Conservation (phyloP, 2,797 vertebrate genomes). For the Sylvia borin region DNA sequence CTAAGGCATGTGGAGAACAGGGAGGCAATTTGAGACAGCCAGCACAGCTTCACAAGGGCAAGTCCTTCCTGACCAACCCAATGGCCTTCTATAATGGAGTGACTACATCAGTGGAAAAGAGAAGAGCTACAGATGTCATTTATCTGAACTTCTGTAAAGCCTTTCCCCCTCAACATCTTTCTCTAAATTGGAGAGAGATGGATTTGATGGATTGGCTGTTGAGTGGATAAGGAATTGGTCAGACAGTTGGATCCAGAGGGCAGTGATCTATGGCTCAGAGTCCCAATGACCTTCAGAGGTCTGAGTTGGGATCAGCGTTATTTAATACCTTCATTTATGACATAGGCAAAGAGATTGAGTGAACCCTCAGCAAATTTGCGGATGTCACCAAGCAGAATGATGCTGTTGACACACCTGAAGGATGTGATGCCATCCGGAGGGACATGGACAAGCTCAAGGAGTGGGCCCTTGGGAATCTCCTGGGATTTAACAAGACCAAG, state of each 20-base stretch:
- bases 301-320: neutral
- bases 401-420: neutral
- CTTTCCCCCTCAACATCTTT: neutral
- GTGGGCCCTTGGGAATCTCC: neutral
- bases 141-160: neutral
- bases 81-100: no score
- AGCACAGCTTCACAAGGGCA: neutral
- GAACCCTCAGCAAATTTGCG: neutral
- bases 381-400: neutral
- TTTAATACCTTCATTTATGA: neutral
- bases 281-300: neutral
- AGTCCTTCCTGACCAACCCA: neutral
- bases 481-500: neutral
- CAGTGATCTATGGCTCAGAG: neutral
- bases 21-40: neutral
- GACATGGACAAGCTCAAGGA: rapidly evolving
- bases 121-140: neutral
- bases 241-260: neutral
- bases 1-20: neutral
- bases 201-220: neutral
- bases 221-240: neutral
- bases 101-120: neutral
- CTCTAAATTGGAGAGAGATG: neutral
- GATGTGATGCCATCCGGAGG: neutral
- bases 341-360: neutral